Percentiles rank a stretch among this genome's conserved stretches.
Evolutionary conservation across 2,113 vertebrate genomes (phyloP).

Genomic region (Dipodomys spectabilis): DNA sequence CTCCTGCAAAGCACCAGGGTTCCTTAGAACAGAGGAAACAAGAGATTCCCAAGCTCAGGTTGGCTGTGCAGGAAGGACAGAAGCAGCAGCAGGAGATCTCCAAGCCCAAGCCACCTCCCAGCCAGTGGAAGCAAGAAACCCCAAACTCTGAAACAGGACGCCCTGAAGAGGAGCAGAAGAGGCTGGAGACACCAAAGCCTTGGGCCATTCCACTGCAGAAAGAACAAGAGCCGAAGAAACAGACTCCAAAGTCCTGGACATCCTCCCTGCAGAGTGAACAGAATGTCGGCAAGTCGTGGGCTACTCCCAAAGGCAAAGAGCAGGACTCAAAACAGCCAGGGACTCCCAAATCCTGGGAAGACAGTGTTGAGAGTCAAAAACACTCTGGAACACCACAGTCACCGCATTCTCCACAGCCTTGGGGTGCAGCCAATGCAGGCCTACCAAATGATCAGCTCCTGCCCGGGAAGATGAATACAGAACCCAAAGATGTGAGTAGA

Average conservation of each 20-base stretch:
- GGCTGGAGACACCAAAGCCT: conserved; percentile 81
- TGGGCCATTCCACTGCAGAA: conserved; percentile 79
- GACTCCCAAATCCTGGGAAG: conserved; percentile 84
- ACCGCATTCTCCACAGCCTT: conserved; percentile 87
- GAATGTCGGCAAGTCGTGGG: conserved; percentile 81
- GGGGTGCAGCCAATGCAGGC: conserved; percentile 85
- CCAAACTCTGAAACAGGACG: conserved; percentile 85
- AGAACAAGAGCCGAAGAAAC: conserved; percentile 76
- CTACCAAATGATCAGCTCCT: conserved; percentile 87
- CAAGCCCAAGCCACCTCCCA: conserved; percentile 75
- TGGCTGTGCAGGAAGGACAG: conserved; percentile 86
- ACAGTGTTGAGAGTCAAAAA: conserved; percentile 75
- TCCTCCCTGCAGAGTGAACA: conserved; percentile 78
- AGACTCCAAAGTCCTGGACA: conserved; percentile 83
- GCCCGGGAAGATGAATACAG: conserved; percentile 86
- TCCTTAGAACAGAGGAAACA: conserved; percentile 80
- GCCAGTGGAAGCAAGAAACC: conserved; percentile 83
- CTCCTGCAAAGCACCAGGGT: conserved; percentile 79
- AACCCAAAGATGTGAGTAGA: conserved; percentile 90
- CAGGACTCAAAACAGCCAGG: conserved; percentile 67
- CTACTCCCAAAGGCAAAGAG: conserved; percentile 58
- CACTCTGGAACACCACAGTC: conserved; percentile 73
- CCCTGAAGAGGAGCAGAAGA: conserved; percentile 49
- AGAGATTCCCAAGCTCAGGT: conserved; percentile 91
- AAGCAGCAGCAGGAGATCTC: conserved; percentile 80